Evolutionary conservation across 2,888 invertebrate species (phyloP).

Genomic region (Kryphioiulus occultus): DNA sequence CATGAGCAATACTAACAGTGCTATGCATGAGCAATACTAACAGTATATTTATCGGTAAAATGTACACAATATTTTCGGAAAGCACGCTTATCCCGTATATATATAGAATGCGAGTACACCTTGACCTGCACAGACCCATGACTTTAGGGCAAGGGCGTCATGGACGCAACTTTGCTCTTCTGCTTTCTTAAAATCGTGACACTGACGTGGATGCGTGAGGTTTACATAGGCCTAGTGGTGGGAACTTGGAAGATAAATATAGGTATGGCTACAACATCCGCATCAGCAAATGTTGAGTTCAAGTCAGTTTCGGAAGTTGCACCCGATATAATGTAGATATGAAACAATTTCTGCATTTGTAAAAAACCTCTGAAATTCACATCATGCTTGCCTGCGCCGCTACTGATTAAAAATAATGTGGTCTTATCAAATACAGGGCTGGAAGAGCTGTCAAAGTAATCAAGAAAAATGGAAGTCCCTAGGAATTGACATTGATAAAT

Average conservation of each 20-base stretch:
- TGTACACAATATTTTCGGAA: too few species aligned
- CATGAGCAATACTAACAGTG: too few species aligned
- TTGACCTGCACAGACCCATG: neutral
- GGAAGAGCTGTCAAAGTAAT: neutral
- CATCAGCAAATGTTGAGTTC: slow-evolving; percentile 2
- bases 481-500: neutral
- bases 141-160: neutral
- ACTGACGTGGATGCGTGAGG: neutral
- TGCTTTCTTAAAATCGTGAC: neutral
- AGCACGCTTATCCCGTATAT: neutral
- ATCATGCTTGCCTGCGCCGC: neutral
- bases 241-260: neutral
- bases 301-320: neutral
- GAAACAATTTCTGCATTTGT: neutral
- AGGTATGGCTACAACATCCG: slow-evolving; percentile 16
- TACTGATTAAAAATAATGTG: slow-evolving; percentile 11
- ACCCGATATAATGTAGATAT: slow-evolving; percentile 27
- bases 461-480: neutral
- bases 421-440: neutral
- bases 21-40: too few species aligned
- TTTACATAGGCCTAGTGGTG: neutral
- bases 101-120: neutral
- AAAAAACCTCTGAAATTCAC: neutral
- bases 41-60: too few species aligned
- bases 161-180: neutral